Evolutionary conservation across 1,140 invertebrate species (phyloP).

Genomic region (Pseudomyrmex concolor): DNA sequence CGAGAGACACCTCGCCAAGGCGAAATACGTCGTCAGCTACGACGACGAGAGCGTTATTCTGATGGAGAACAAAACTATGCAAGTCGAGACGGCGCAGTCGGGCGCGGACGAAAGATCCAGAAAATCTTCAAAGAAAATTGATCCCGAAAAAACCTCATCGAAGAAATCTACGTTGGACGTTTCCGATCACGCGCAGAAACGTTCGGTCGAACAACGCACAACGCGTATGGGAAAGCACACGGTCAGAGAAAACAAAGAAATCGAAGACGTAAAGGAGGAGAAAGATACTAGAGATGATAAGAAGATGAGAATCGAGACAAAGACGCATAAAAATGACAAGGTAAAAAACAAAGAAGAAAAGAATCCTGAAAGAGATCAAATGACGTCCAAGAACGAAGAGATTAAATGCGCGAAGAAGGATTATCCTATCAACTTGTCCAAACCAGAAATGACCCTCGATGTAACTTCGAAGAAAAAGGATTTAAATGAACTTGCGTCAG

Average conservation of each 20-base stretch:
- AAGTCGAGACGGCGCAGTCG: background rate
- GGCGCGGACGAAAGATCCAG: constrained; percentile 8
- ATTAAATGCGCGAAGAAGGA: background rate
- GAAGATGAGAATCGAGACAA: constrained; percentile 5
- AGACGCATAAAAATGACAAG: constrained; percentile 1
- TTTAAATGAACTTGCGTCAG: background rate
- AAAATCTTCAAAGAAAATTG: background rate
- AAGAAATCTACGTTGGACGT: background rate
- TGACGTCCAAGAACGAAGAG: background rate
- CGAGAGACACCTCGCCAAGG: constrained; percentile 74
- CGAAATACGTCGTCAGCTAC: constrained; percentile 81
- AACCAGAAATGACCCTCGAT: background rate
- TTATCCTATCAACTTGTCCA: background rate
- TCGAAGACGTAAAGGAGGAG: background rate
- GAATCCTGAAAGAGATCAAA: background rate
- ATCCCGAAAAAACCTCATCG: background rate
- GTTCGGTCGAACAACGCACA: constrained; percentile 8
- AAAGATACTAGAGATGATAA: constrained; percentile 4
- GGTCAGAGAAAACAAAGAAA: constrained; percentile 70
- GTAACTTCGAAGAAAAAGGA: constrained; percentile 4
- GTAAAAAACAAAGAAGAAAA: background rate
- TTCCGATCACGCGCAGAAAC: background rate
- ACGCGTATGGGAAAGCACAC: constrained; percentile 55
- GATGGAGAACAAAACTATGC: constrained; percentile 76
- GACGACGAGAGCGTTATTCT: constrained; percentile 80